Percentiles rank a stretch among this genome's conserved stretches.
phyloP scores from a whole-genome alignment of 2,888 invertebrate species.

The Mayetiola destructor region DNA sequence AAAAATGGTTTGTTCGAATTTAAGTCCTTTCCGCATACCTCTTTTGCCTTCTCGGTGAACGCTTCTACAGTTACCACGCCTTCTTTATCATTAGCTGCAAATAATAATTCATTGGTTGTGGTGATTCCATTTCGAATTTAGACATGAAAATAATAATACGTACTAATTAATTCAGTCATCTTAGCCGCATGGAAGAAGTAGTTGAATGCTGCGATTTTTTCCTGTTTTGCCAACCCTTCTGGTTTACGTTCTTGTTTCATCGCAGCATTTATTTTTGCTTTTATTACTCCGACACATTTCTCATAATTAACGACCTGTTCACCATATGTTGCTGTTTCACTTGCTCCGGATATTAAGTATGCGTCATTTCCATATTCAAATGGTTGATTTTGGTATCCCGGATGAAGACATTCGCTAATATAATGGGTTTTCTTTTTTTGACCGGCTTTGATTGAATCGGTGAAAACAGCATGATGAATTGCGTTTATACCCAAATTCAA shows the following conservation, averaged over 20 bases:
- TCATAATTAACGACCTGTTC: conserved; percentile 49
- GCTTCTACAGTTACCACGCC: conserved; percentile 54
- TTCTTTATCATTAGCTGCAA: conserved; percentile 52
- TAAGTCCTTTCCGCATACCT: conserved; percentile 53
- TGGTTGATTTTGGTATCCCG: too few species aligned
- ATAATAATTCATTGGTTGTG: conserved; percentile 21
- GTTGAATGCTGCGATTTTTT: conserved; percentile 70
- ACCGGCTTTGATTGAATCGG: too few species aligned
- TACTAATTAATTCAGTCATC: conserved; percentile 66
- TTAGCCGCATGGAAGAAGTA: conserved; percentile 89
- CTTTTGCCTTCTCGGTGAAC: conserved; percentile 50
- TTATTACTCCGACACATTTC: conserved; percentile 43
- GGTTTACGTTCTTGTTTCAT: conserved; percentile 44
- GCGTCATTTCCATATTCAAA: conserved; percentile 38
- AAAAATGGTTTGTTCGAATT: conserved; percentile 79
- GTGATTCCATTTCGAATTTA: not conserved
- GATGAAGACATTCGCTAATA: too few species aligned
- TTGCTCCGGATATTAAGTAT: conserved; percentile 46
- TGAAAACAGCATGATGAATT: conserved; percentile 66
- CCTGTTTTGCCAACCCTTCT: conserved; percentile 39
- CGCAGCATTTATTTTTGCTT: conserved; percentile 40
- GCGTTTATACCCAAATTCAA: conserved; percentile 82
- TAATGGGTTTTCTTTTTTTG: too few species aligned
- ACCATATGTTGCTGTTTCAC: conserved; percentile 46
- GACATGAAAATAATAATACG: too few species aligned